Base-by-base conservation (phyloP, 2,888 invertebrate genomes). In the Lasioglossum marginatum region DNA sequence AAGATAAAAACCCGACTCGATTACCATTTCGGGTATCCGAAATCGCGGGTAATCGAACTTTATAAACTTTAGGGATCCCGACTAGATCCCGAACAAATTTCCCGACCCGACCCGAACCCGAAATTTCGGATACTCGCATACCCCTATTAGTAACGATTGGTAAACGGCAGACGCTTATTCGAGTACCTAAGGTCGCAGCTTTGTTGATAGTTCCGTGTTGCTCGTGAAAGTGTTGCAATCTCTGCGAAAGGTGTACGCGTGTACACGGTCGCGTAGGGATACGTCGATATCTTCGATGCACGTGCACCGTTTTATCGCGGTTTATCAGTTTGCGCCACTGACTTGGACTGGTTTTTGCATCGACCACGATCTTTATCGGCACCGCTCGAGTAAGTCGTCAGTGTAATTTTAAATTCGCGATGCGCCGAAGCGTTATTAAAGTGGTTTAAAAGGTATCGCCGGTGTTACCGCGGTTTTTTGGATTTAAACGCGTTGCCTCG, bases 351-450 rank as follows among this genome's bases (percentile, higher is more conserved):
- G 73, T 78, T 77, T 60, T 72, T 78, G 71, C 77, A 71, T 34
- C 72, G 68, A n/a, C 31, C 63, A 63, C 70, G 89, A 89, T 89
- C 84, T 57, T 87, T 88, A 88, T 87, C 88, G 74, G n/a, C 40
- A 72, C 27, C 27, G 81, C 48, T n/a, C 76, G 70, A 89, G 79
- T 84, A 57, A 89, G 76, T 87, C 87, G 85, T 87, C 87, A 80
- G 81, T 70, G 85, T 87, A 89, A 89, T 89, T 89, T 89, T 89
- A 87, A 89, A 89, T 89, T 89, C 87, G 87, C 74, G 83, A 89
- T 82, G 82, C 87, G 79, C 82, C 82, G 82, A 79, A 73, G 78
- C 84, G 79, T 79, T 80, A 82, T 88, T 84, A 88, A 71, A 82
- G 78, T 79, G 79, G 72, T 83, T 86, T 82, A 70, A 76, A 77